phyloP scores from a whole-genome alignment of 2,113 vertebrate genomes.

The Centropus bengalensis region DNA sequence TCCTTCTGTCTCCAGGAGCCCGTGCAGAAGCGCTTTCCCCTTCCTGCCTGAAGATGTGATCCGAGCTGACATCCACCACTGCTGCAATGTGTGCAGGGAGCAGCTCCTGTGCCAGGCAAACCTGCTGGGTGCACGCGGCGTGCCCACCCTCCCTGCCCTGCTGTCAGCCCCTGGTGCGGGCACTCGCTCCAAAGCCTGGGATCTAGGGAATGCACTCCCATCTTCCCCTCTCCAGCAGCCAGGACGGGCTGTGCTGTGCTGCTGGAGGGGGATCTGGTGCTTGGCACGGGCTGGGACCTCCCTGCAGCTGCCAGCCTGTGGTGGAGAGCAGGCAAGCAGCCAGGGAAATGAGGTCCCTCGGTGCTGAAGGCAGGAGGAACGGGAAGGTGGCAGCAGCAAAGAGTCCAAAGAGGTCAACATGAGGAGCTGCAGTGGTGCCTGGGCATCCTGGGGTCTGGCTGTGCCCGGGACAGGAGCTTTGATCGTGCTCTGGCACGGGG shows the following conservation, averaged over 20 bases:
- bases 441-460: background rate
- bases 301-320: no score
- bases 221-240: background rate
- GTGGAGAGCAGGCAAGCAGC: background rate
- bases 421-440: background rate
- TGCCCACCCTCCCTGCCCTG: background rate
- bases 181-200: background rate
- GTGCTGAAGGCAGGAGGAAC: rapidly evolving
- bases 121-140: background rate
- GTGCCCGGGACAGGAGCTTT: background rate
- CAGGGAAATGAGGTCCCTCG: background rate
- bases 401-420: background rate
- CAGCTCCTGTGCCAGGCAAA: background rate
- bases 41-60: background rate
- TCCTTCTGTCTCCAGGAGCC: background rate
- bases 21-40: background rate
- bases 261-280: no score
- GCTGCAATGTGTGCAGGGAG: background rate
- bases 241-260: rapidly evolving
- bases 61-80: background rate
- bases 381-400: background rate
- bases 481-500: background rate
- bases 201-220: background rate
- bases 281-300: background rate
- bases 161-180: background rate